Base-by-base conservation (phyloP, 23 tunicate genomes). In the Trididemnum nubilum region DNA sequence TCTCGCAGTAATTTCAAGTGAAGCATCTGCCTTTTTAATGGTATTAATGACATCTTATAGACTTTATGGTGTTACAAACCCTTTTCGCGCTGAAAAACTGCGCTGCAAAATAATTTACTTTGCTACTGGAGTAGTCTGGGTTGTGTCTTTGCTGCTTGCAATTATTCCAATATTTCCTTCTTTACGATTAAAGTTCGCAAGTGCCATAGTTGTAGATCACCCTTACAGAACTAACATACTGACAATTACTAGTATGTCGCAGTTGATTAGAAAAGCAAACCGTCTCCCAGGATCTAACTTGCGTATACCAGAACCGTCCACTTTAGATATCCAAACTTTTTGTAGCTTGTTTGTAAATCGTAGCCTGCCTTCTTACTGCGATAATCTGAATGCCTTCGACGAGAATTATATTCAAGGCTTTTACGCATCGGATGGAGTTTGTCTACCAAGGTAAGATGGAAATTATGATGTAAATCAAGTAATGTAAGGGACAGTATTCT, bases 21-120 rank as follows among this genome's bases (percentile, higher is more conserved):
- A 89, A 52, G 35, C 94, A 21, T 89, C 94, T 0, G 88, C 78
- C 0, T 34, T 89, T 0, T 80, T 83, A 35, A 89, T 89, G 94
- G 83, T 83, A 38, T 44, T 84, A 36, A 89, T 89, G 94, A 89
- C 94, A 33, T 76, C 94, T 0, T 89, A 78, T 34, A 36, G 94
- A 40, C 59, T 89, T 22, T 73, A 82, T 64, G 64, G 88, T 26
- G 85, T 89, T 34, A 72, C 51, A n/a, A 78, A 81, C 70, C 94
- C 94, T 21, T 83, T 89, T 60, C 34, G 57, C 29, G 81, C 85
- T 1, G 82, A 76, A 59, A 78, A 76, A 58, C 30, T 89, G 2
- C 72, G 85, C n/a, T 51, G 67, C 29, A 76, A 76, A 51, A 34
- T 51, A n/a, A 67, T 88, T 4, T 72, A 49, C 36, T 74, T 50